Percentiles rank a stretch among this genome's conserved stretches.
Conservation (phyloP, 2,888 invertebrate species). For the Nomada fabriciana region DNA sequence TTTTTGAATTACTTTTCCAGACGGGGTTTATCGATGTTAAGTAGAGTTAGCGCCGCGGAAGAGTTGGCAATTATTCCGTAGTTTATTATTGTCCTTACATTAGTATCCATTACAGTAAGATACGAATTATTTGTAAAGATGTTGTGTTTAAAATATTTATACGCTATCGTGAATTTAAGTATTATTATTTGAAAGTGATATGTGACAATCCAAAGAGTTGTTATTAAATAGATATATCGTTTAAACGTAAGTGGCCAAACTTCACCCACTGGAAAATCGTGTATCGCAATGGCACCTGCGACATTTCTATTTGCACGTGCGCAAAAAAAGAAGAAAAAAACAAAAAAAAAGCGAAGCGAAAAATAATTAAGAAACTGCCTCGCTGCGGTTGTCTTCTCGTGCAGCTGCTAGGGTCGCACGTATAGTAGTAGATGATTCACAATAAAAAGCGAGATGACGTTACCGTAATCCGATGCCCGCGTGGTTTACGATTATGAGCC, state of each 20-base stretch:
- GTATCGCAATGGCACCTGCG: neutral
- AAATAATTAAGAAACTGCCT: neutral
- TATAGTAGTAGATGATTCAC: constrained; percentile 46
- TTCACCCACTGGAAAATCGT: neutral
- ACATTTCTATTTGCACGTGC: neutral
- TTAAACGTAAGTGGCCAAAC: neutral
- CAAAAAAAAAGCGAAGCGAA: neutral
- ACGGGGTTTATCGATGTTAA: neutral
- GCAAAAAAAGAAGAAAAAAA: neutral
- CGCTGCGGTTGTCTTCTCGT: neutral
- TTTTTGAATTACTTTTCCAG: too few species aligned
- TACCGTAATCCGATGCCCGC: constrained; percentile 55
- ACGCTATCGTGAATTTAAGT: neutral
- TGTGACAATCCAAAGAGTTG: neutral
- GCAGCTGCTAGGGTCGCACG: constrained; percentile 16
- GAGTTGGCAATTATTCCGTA: too few species aligned
- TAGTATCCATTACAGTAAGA: neutral
- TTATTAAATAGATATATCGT: neutral
- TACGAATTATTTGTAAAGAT: constrained; percentile 28
- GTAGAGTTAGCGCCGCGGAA: neutral
- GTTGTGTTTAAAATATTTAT: constrained; percentile 27
- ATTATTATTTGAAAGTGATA: constrained; percentile 16
- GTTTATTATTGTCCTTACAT: too few species aligned
- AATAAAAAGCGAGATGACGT: constrained; percentile 59
- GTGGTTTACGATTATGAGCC: constrained; percentile 49